Conservation (phyloP, 2,888 invertebrate species). For the Dendrolimus pini region DNA sequence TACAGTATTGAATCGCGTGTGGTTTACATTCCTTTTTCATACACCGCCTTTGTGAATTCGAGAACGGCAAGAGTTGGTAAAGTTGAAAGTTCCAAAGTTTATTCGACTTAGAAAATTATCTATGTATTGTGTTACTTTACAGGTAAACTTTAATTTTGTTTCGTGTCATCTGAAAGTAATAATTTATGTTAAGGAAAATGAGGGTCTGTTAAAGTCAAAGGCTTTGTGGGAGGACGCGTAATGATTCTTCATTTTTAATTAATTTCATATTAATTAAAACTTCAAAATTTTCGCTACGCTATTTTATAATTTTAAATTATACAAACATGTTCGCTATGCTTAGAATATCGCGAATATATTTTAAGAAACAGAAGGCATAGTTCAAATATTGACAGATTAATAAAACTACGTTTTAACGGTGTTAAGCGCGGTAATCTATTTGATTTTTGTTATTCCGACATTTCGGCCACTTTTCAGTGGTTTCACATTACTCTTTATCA, state of each 20-base stretch:
- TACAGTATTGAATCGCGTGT: conserved; percentile 11
- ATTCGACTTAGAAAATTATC: conserved; percentile 40
- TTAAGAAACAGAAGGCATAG: too few relatives aligned
- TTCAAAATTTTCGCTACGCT: too few relatives aligned
- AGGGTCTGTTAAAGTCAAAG: background rate
- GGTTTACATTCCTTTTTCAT: conserved; percentile 19
- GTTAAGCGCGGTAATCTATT: too few relatives aligned
- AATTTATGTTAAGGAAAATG: background rate
- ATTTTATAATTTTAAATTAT: too few relatives aligned
- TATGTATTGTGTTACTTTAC: conserved; percentile 33
- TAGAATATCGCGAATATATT: too few relatives aligned
- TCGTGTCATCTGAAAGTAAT: conserved; percentile 21
- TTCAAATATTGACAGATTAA: too few relatives aligned
- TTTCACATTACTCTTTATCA: too few relatives aligned
- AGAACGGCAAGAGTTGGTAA: conserved; percentile 35
- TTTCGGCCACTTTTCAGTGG: too few relatives aligned
- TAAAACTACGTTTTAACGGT: too few relatives aligned
- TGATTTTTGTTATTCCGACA: too few relatives aligned
- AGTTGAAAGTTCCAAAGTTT: conserved; percentile 44
- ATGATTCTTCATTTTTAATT: conserved; percentile 7
- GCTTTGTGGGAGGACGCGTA: background rate
- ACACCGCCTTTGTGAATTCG: conserved; percentile 44
- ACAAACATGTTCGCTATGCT: too few relatives aligned
- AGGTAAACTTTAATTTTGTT: conserved; percentile 27
- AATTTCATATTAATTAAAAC: too few relatives aligned